Conservation (phyloP, 1,140 invertebrate species). For the Tigriopus japonicus region DNA sequence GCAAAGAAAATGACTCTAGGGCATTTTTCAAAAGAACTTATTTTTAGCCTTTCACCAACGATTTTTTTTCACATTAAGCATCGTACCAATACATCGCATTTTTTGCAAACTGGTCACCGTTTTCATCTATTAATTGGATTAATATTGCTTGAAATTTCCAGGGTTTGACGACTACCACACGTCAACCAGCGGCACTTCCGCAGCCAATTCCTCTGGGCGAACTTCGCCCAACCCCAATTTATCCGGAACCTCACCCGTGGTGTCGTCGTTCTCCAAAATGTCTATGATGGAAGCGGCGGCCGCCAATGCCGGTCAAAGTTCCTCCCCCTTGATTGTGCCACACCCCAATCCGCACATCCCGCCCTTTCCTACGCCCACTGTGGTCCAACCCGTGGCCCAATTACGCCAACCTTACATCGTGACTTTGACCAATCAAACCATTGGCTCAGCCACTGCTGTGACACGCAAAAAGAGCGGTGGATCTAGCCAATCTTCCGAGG, state of each 20-base stretch:
- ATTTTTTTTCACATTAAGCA: too few species aligned
- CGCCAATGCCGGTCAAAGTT: too few species aligned
- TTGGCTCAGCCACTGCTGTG: not conserved
- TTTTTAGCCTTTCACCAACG: too few species aligned
- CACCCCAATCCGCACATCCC: slow-evolving; percentile 71
- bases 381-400: slow-evolving; percentile 58
- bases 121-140: too few species aligned
- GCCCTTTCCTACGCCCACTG: slow-evolving; percentile 64
- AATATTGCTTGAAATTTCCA: too few species aligned
- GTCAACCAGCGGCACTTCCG: not conserved
- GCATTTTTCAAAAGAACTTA: too few species aligned
- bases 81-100: too few species aligned
- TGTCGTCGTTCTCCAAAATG: not conserved
- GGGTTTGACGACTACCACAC: not conserved
- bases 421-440: slow-evolving; percentile 11
- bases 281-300: not conserved
- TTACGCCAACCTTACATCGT: slow-evolving; percentile 45
- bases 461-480: slow-evolving; percentile 2
- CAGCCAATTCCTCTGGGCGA: slow-evolving; percentile 24
- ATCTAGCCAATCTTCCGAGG: slow-evolving; percentile 16
- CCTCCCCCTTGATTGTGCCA: slow-evolving; percentile 35
- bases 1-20: too few species aligned
- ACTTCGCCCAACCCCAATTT: slow-evolving; percentile 10
- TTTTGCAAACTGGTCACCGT: too few species aligned
- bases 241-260: not conserved